A percentile compares a stretch with the other conserved stretches of the same genome.
Conservation (phyloP, 2,888 invertebrate species). For the Saturnia japonica region DNA sequence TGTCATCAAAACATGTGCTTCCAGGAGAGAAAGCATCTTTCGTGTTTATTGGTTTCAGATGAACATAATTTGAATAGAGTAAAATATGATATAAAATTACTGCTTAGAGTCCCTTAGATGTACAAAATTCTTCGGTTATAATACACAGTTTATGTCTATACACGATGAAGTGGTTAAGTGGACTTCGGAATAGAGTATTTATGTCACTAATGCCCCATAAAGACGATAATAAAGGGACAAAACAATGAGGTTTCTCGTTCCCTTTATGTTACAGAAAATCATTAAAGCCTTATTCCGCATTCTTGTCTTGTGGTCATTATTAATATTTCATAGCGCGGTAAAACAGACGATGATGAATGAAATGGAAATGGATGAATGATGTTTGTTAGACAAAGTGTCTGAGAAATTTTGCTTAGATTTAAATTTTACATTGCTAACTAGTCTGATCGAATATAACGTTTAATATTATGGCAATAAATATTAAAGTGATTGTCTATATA, state of each 20-base stretch:
- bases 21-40: too few species aligned
- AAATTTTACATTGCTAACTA: not conserved
- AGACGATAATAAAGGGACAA: slow-evolving; percentile 2
- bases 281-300: not conserved
- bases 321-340: not conserved
- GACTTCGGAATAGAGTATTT: not conserved
- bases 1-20: too few species aligned
- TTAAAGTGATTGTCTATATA: too few species aligned
- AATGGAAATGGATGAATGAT: too few species aligned
- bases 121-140: too few species aligned
- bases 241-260: not conserved
- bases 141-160: too few species aligned
- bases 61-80: too few species aligned
- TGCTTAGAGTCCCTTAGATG: too few species aligned
- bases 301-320: slow-evolving; percentile 8
- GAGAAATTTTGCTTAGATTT: not conserved
- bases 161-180: not conserved
- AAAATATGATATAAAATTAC: too few species aligned
- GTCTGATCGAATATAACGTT: not conserved
- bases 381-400: not conserved
- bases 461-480: too few species aligned
- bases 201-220: slow-evolving; percentile 2
- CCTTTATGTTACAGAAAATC: not conserved
- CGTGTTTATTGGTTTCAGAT: too few species aligned
- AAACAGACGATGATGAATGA: not conserved